A percentile compares a stretch with the other conserved stretches of the same genome.
Evolutionary conservation across 2,888 invertebrate species (phyloP).

Genomic region (Crepidodera aurea): DNA sequence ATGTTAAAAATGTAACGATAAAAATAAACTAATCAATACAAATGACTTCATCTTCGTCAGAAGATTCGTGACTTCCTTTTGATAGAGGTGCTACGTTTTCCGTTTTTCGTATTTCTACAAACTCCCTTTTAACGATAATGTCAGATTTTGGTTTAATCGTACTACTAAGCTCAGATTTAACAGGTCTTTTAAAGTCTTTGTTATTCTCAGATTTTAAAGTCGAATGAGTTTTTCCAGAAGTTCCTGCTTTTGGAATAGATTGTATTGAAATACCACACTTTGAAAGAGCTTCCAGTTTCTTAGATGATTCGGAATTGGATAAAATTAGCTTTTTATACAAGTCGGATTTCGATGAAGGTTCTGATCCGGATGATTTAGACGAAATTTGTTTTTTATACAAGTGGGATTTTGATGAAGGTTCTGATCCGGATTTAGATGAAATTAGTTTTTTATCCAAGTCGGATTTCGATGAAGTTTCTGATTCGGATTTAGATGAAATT

Average conservation of each 20-base stretch:
- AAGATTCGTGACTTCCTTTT: not conserved
- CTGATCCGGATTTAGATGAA: slow-evolving; percentile 5
- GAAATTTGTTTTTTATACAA: too few relatives aligned
- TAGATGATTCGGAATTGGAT: slow-evolving; percentile 1
- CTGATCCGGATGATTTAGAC: too few relatives aligned
- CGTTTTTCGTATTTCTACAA: not conserved
- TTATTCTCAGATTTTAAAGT: not conserved
- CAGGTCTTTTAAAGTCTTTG: not conserved
- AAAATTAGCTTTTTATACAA: too few relatives aligned
- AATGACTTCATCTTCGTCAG: slow-evolving; percentile 10
- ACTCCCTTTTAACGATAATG: too few relatives aligned
- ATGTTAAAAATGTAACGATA: too few relatives aligned
- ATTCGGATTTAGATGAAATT: too few relatives aligned
- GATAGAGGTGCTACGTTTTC: not conserved
- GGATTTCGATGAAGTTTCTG: not conserved
- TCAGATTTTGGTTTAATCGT: not conserved
- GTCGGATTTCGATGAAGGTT: not conserved
- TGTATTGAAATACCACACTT: slow-evolving; percentile 9
- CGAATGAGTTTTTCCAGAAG: not conserved
- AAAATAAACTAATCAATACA: slow-evolving; percentile 6
- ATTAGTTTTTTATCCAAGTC: too few relatives aligned
- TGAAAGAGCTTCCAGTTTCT: slow-evolving; percentile 10
- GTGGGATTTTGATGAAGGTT: not conserved
- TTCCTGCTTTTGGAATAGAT: not conserved
- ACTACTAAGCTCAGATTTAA: not conserved